Percentiles rank a stretch among this genome's conserved stretches.
Conservation (phyloP, 2,888 invertebrate genomes). For the Eretmocerus hayati region DNA sequence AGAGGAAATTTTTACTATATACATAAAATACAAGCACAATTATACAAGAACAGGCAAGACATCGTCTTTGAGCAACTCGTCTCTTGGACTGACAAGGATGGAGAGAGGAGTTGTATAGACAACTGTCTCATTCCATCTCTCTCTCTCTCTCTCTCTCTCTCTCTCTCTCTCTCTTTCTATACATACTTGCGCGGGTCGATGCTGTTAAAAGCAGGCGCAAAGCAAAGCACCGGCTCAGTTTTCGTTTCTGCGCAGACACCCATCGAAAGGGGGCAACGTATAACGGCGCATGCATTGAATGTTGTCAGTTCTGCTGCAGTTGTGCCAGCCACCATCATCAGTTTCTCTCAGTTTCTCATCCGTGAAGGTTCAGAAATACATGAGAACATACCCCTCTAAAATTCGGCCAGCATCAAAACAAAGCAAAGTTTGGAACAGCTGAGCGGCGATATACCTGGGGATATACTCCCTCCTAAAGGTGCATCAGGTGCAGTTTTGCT, state of each 20-base stretch:
- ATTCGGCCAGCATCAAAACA: not conserved
- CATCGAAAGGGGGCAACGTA: not conserved
- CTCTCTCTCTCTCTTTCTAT: too few relatives aligned
- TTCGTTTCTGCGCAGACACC: not conserved
- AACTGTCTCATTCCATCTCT: too few relatives aligned
- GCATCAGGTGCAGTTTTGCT: too few relatives aligned
- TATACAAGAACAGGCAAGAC: too few relatives aligned
- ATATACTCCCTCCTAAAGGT: too few relatives aligned
- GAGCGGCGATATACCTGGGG: too few relatives aligned
- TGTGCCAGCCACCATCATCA: not conserved
- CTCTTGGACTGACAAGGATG: too few relatives aligned
- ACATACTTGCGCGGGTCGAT: constrained; percentile 36
- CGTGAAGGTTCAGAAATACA: not conserved
- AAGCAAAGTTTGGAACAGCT: not conserved
- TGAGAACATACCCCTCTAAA: not conserved
- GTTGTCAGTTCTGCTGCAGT: not conserved
- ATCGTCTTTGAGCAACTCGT: too few relatives aligned
- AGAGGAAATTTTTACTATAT: too few relatives aligned
- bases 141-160: not conserved
- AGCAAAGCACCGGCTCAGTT: constrained; percentile 26
- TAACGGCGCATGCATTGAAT: not conserved
- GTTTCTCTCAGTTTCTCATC: not conserved
- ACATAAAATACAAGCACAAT: too few relatives aligned
- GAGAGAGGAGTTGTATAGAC: too few relatives aligned
- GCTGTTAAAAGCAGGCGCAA: constrained; percentile 35